Evolutionary conservation across 2,888 invertebrate genomes (phyloP), one percentile per base, ranked within the genome.

Genomic region (Lydus trimaculatus): DNA sequence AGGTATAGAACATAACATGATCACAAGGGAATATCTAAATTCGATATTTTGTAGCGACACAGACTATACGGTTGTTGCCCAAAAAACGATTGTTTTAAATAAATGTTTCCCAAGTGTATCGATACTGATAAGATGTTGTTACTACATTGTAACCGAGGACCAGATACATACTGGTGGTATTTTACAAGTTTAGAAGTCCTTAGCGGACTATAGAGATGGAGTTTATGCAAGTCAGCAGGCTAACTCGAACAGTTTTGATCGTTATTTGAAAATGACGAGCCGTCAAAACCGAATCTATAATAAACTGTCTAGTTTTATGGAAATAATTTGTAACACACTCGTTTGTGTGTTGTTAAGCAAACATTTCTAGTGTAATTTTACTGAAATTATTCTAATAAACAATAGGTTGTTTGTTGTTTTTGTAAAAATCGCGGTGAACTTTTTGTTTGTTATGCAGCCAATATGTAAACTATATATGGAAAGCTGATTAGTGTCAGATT

Each of bases 401-500:
- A 13, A 15, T 36, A 28, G 28, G 2, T 17, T 6, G 43, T 43
- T 43, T 43, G 43, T 43, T 13, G 33, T 33, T 31, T 36, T 39
- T 15, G n/a, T n/a, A 17, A 43, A 43, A 43, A 28, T 2, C 28
- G 4, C 4, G 28, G 28, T 28, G 28, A 28, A 28, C 28, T 28
- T 28, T 28, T 28, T 39, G 15, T 17, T 2, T 36, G 36, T 36
- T 6, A 17, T 48, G 11, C 8, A 9, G 8, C 9, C 20, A 20
- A 48, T 48, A 43, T 43, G 17, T 48, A 2, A 20, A n/a, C 20
- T 9, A 8, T 17, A 7, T 15, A 17, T 28, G 31, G 15, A 1
- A 39, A 11, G 9, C 64, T 48, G 64, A 68, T 68, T 67, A 67
- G 67, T 28, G 36, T 58, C 31, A 64, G 31, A 63, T 33, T 39